Base-by-base conservation (phyloP, 2,888 invertebrate species). In the Drosophila dives region DNA sequence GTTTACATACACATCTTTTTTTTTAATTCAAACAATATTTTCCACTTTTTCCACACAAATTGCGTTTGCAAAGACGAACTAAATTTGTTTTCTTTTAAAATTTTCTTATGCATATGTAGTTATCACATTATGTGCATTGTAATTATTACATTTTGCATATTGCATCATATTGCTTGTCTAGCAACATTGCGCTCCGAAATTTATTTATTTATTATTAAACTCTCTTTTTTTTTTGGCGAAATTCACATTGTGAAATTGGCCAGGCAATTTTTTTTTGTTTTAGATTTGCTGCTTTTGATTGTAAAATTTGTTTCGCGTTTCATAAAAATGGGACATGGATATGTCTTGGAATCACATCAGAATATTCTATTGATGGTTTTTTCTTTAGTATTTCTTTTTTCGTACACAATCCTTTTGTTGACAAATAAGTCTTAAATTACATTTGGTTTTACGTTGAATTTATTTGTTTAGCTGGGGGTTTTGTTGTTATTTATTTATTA, bases 31-130 rank as follows among this genome's bases (percentile, higher is more conserved):
- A 74, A 53, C 60, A 76, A 75, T 78, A 54, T 61, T 61, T 66
- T 72, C 66, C 70, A 91, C 91, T 91, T 91, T 91, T 91, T 91
- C 91, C 91, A 91, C 90, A 92, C 91, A 91, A 91, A 91, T 91
- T 90, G 92, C 91, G 91, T 80, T 75, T 75, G 55, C 77, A 73
- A 72, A 77, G 79, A 74, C 76, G 73, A 26, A 81, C 54, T 70
- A 53, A 77, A 63, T 72, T 77, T 67, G 12, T 6, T 7, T 15
- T 23, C 15, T 40, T 42, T 45, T 45, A 29, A 29, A 29, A 29
- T 45, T 45, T 17, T 4, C 1, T 20, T 33, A 32, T 42, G 29
- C 20, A 56, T 56, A 67, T 49, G 50, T 51, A 56, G 51, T 51
- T 59, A 60, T 75, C 64, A 61, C 62, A 76, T 75, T 67, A 58